These are phyloP conservation scores for Coregonus suidteri DNA, from an alignment of 2,797 vertebrate species.

Conservation along the genomic window DNA sequence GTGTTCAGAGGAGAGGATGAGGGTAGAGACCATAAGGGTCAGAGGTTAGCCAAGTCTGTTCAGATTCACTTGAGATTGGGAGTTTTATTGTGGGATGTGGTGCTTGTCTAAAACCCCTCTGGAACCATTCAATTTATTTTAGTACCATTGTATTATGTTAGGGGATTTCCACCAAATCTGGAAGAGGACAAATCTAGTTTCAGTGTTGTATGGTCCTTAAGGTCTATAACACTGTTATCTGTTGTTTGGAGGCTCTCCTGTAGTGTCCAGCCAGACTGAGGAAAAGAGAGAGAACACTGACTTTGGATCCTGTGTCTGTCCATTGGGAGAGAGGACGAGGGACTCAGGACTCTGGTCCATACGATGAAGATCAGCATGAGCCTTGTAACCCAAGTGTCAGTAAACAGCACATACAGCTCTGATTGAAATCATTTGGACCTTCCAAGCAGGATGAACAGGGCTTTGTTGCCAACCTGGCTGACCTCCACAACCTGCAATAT, in stretches of 20 bases:
- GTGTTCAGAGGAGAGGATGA: conserved; percentile 38
- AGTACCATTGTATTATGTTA: not conserved
- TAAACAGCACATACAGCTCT: conserved; percentile 73
- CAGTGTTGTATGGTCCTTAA: not conserved
- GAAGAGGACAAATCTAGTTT: not conserved
- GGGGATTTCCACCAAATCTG: not conserved
- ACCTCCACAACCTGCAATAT: conserved; percentile 30
- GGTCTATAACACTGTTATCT: not conserved
- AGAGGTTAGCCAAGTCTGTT: conserved; percentile 31
- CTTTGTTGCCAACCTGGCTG: conserved; percentile 63
- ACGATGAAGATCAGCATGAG: conserved; percentile 66
- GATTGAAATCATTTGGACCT: conserved; percentile 80
- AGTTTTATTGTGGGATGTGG: conserved; percentile 25
- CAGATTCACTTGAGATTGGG: conserved; percentile 11
- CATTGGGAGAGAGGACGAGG: not conserved
- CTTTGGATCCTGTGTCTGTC: not conserved
- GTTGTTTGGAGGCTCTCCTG: not conserved
- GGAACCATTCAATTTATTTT: not conserved
- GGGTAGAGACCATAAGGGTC: conserved; percentile 7
- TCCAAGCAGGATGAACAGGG: conserved; percentile 65
- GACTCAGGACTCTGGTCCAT: conserved; percentile 45
- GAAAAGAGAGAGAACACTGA: not conserved
- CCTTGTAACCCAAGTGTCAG: conserved; percentile 67
- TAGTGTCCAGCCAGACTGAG: not conserved
- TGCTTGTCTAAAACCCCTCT: not conserved